Percentiles rank a stretch among this genome's conserved stretches.
Conservation (phyloP, 2,113 vertebrate species). For the Pungitius pungitius region DNA sequence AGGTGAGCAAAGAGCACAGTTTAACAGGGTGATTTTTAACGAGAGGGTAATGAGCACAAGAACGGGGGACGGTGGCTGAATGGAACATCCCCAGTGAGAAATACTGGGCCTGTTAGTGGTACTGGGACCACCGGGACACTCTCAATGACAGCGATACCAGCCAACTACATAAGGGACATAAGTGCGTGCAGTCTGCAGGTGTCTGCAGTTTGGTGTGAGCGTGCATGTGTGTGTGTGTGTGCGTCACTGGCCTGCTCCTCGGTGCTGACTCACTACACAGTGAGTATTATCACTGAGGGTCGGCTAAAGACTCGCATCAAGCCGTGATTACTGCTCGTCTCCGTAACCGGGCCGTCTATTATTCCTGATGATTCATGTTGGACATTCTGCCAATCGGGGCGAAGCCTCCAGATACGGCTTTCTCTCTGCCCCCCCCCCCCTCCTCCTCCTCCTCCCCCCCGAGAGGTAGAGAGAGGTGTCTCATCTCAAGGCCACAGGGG, state of each 20-base stretch:
- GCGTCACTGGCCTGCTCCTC: conserved; percentile 25
- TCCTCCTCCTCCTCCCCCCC: conserved; percentile 7
- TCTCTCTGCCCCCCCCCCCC: not conserved
- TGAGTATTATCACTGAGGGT: conserved; percentile 57
- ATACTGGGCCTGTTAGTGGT: conserved; percentile 50
- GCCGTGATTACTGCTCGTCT: conserved; percentile 42
- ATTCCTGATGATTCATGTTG: conserved; percentile 64
- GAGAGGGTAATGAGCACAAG: conserved; percentile 3
- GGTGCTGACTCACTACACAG: conserved; percentile 53
- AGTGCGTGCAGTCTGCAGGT: conserved; percentile 46
- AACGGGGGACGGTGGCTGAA: conserved; percentile 42
- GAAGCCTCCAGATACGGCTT: conserved; percentile 34
- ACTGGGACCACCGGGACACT: conserved; percentile 39
- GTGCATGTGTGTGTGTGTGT: conserved; percentile 29
- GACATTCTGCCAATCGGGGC: conserved; percentile 55
- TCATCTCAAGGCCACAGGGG: conserved; percentile 63
- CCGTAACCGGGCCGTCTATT: conserved; percentile 59
- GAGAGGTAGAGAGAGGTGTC: conserved; percentile 37
- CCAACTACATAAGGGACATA: conserved; percentile 39
- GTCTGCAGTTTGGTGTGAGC: conserved; percentile 48
- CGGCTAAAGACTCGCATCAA: conserved; percentile 52
- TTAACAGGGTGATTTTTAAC: not conserved
- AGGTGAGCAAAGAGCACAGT: conserved; percentile 33
- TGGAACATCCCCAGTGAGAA: conserved; percentile 38
- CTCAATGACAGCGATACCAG: conserved; percentile 25